Percentiles rank a stretch among this genome's conserved stretches.
Conservation (phyloP, 2,888 invertebrate species). For the Tryphoninae sp. region DNA sequence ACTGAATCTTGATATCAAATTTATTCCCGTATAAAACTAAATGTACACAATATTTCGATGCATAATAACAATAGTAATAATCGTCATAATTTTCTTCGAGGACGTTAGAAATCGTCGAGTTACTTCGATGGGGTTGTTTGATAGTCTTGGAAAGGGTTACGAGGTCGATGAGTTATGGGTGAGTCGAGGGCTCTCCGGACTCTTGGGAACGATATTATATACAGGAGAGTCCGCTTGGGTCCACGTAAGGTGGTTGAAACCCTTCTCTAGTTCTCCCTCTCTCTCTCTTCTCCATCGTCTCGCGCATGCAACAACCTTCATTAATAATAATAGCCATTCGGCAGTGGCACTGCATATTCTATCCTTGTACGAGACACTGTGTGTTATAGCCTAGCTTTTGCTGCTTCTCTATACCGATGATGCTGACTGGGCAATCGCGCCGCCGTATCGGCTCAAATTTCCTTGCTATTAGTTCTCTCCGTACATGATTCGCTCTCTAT, state of each 20-base stretch:
- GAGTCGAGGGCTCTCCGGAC: constrained; percentile 54
- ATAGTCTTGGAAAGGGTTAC: constrained; percentile 40
- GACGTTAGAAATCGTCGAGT: constrained; percentile 28
- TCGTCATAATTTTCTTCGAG: constrained; percentile 15
- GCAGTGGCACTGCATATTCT: constrained; percentile 51
- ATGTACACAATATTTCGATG: background rate
- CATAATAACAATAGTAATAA: constrained; percentile 13
- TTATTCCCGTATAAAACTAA: too few relatives aligned
- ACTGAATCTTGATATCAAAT: too few relatives aligned
- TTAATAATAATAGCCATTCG: constrained; percentile 71
- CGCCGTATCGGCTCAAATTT: constrained; percentile 70
- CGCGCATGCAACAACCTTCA: constrained; percentile 63
- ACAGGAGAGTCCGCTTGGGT: constrained; percentile 30
- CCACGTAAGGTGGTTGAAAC: constrained; percentile 56
- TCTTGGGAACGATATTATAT: constrained; percentile 55
- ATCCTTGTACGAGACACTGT: constrained; percentile 49
- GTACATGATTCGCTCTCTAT: constrained; percentile 31
- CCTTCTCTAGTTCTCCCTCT: constrained; percentile 24
- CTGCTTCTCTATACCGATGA: constrained; percentile 52
- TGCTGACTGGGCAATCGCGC: constrained; percentile 66
- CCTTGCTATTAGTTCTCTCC: constrained; percentile 68
- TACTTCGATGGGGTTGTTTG: constrained; percentile 46
- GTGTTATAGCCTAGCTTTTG: constrained; percentile 19
- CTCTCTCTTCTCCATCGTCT: constrained; percentile 24
- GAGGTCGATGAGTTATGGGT: constrained; percentile 62